Conservation (phyloP, 1,140 invertebrate genomes). For the Drosophila saltans region DNA sequence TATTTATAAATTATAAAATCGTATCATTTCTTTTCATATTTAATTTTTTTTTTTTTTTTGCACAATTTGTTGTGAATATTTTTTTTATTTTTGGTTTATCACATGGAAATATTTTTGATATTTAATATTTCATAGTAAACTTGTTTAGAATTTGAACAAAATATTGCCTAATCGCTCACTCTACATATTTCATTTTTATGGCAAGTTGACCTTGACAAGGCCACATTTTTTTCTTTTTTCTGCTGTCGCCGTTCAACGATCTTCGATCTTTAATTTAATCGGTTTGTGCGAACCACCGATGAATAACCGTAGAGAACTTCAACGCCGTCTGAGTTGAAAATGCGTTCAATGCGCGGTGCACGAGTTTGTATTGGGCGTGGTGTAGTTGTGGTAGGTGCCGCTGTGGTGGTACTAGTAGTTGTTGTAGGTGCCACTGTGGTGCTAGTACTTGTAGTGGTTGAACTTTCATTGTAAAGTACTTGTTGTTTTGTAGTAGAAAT, state of each 20-base stretch:
- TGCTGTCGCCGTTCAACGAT: constrained; percentile 15
- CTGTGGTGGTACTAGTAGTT: background rate
- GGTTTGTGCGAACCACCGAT: constrained; percentile 68
- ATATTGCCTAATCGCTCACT: constrained; percentile 53
- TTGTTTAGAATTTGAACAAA: constrained; percentile 64
- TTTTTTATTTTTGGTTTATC: constrained; percentile 55
- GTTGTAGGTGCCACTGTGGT: constrained; percentile 1
- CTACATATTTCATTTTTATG: constrained; percentile 48
- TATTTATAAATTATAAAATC: constrained; percentile 80
- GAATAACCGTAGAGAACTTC: constrained; percentile 78
- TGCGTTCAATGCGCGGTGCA: constrained; percentile 66
- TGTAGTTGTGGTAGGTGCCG: background rate
- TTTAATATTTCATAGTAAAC: constrained; percentile 36
- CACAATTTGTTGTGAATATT: constrained; percentile 53
- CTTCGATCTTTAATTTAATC: constrained; percentile 27
- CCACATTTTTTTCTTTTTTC: constrained; percentile 43
- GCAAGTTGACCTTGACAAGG: constrained; percentile 72
- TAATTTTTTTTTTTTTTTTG: constrained; percentile 50
- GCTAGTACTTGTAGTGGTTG: constrained; percentile 15
- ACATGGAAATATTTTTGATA: constrained; percentile 54
- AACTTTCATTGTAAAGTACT: background rate
- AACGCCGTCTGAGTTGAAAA: constrained; percentile 76
- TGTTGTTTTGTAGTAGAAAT: background rate
- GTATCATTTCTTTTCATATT: constrained; percentile 42
- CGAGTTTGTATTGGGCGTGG: constrained; percentile 38